phyloP scores from a whole-genome alignment of 2,797 vertebrate genomes.

The Tapera naevia region DNA sequence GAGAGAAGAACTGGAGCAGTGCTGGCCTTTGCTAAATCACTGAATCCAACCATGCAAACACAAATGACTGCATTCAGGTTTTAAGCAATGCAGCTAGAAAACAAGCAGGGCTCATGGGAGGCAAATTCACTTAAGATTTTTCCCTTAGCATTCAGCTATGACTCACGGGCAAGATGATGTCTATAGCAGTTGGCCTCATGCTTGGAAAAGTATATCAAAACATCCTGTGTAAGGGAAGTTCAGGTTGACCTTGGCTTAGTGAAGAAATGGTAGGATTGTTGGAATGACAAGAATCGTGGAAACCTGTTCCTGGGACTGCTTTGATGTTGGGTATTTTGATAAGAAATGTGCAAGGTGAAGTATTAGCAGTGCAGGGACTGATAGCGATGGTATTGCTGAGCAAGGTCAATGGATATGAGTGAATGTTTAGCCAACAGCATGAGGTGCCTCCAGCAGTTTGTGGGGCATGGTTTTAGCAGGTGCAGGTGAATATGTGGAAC shows the following conservation, averaged over 20 bases:
- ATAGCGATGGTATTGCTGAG: rapidly evolving
- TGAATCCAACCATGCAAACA: neutral
- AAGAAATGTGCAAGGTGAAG: neutral
- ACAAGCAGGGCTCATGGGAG: neutral
- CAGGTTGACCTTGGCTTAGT: neutral
- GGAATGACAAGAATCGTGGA: rapidly evolving
- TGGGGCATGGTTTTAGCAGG: neutral
- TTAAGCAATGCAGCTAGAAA: neutral
- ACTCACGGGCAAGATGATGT: neutral
- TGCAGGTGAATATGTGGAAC: neutral
- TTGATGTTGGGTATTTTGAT: neutral
- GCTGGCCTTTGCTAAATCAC: neutral
- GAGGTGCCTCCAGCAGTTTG: neutral
- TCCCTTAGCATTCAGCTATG: neutral
- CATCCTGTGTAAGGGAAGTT: rapidly evolving
- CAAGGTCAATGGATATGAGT: neutral
- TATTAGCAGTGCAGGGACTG: neutral
- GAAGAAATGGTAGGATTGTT: rapidly evolving
- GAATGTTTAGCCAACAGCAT: neutral
- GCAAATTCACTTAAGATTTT: neutral
- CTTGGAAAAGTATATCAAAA: neutral
- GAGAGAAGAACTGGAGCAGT: neutral
- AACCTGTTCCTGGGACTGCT: neutral
- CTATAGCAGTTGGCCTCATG: neutral
- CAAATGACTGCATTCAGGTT: neutral